A percentile compares a stretch with the other conserved stretches of the same genome.
Evolutionary conservation across 2,113 vertebrate genomes (phyloP).

Genomic region (Hylia prasina): DNA sequence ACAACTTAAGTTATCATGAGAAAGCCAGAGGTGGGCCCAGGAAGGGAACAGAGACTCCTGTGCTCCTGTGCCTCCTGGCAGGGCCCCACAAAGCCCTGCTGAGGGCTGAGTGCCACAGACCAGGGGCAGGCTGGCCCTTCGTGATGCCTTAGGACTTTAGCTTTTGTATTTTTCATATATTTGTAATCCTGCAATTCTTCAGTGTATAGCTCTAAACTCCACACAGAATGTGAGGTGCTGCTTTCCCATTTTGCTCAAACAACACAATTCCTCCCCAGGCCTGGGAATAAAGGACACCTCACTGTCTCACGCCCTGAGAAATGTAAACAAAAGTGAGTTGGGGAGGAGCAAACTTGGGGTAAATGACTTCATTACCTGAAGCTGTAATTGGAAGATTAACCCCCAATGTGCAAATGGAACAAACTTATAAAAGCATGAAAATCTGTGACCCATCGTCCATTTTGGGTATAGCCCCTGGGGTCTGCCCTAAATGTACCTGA

Average conservation of each 20-base stretch:
- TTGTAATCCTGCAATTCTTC: not conserved
- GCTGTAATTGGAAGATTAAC: not conserved
- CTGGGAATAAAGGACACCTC: not conserved
- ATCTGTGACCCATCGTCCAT: accelerated
- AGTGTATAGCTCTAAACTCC: not conserved
- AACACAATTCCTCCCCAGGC: not conserved
- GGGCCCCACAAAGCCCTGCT: not conserved
- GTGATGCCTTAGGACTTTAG: not conserved
- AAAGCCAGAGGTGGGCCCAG: not conserved
- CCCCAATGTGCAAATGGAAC: not conserved
- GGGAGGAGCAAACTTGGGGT: not conserved
- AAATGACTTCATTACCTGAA: not conserved
- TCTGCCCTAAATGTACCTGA: not conserved
- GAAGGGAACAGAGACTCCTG: not conserved
- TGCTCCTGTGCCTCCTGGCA: not conserved
- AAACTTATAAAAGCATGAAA: not conserved
- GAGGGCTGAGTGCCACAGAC: not conserved
- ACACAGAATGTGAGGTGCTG: not conserved
- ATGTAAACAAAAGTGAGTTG: not conserved
- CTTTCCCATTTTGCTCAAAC: not conserved
- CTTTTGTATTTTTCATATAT: not conserved
- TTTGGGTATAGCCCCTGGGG: too few species aligned
- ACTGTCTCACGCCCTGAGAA: not conserved
- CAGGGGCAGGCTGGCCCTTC: not conserved
- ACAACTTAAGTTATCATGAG: not conserved